Conservation (phyloP, 2,888 invertebrate species). For the Microctonus brassicae region DNA sequence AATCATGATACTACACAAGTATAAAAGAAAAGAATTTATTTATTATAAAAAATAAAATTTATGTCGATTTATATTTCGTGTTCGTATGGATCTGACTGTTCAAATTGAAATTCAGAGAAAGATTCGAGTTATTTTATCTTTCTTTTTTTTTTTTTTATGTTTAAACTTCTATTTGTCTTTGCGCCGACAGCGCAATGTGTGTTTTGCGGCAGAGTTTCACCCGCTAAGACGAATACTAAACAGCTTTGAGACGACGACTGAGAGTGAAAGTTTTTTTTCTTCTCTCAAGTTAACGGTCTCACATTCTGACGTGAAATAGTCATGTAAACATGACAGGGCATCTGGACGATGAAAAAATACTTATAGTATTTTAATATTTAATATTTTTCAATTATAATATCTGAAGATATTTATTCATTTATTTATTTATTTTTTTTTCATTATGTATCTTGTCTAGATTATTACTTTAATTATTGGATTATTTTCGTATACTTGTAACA, state of each 20-base stretch:
- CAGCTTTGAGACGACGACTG: constrained; percentile 12
- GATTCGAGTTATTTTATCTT: constrained; percentile 16
- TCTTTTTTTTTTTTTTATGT: constrained; percentile 21
- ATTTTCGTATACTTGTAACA: not conserved
- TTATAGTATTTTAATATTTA: not conserved
- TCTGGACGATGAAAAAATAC: not conserved
- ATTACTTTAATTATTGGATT: no score
- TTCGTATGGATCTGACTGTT: not conserved
- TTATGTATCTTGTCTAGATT: not conserved
- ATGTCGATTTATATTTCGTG: not conserved
- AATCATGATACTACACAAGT: not conserved
- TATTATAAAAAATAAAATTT: constrained; percentile 22
- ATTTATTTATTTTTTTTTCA: not conserved
- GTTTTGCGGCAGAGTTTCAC: constrained; percentile 32
- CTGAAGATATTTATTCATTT: no score
- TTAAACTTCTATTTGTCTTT: constrained; percentile 36
- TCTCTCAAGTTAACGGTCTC: constrained; percentile 8
- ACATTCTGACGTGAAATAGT: constrained; percentile 16
- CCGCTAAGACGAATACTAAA: constrained; percentile 40
- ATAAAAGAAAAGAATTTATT: constrained; percentile 20
- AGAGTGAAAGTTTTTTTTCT: constrained; percentile 16
- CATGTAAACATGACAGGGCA: constrained; percentile 9
- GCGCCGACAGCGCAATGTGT: constrained; percentile 32
- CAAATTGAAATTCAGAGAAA: constrained; percentile 36
- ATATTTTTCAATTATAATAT: not conserved